These are phyloP conservation scores for Drosophila ezoana DNA, from an alignment of 2,888 invertebrate genomes.

Conservation along the genomic window DNA sequence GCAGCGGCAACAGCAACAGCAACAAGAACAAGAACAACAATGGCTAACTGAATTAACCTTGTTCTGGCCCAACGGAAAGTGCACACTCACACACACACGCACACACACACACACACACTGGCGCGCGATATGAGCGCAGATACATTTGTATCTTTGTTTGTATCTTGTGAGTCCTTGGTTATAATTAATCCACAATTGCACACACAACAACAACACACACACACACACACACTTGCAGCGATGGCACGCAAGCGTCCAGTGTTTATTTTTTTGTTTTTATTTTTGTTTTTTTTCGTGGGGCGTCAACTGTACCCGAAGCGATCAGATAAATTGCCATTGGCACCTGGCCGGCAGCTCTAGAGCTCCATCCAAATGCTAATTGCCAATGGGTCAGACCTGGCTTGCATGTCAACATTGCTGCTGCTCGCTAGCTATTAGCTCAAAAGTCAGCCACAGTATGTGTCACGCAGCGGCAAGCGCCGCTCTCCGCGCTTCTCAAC, in stretches of 20 bases:
- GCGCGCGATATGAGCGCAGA: conserved; percentile 36
- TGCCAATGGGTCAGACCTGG: conserved; percentile 72
- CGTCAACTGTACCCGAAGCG: conserved; percentile 57
- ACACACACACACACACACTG: conserved; percentile 24
- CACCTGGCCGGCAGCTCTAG: conserved; percentile 50
- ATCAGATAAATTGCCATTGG: conserved; percentile 69
- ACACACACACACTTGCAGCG: conserved; percentile 18
- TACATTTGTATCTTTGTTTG: conserved; percentile 74
- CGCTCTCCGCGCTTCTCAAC: conserved; percentile 35
- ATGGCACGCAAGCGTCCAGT: conserved; percentile 63
- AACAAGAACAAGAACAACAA: conserved; percentile 37
- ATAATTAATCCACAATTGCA: conserved; percentile 79
- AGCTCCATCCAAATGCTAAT: conserved; percentile 67
- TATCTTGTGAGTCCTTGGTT: conserved; percentile 76
- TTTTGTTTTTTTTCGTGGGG: conserved; percentile 23
- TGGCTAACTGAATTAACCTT: conserved; percentile 78
- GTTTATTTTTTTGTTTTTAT: conserved; percentile 1
- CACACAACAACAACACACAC: conserved; percentile 47
- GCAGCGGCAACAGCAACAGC: conserved; percentile 15
- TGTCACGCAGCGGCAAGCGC: conserved; percentile 66
- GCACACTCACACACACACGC: conserved; percentile 57
- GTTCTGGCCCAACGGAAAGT: conserved; percentile 73
- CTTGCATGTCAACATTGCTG: conserved; percentile 63
- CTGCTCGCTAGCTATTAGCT: conserved; percentile 65
- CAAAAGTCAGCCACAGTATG: conserved; percentile 66